Evolutionary conservation across 2,888 invertebrate species (phyloP).

Genomic region (Cheilosia grossa): DNA sequence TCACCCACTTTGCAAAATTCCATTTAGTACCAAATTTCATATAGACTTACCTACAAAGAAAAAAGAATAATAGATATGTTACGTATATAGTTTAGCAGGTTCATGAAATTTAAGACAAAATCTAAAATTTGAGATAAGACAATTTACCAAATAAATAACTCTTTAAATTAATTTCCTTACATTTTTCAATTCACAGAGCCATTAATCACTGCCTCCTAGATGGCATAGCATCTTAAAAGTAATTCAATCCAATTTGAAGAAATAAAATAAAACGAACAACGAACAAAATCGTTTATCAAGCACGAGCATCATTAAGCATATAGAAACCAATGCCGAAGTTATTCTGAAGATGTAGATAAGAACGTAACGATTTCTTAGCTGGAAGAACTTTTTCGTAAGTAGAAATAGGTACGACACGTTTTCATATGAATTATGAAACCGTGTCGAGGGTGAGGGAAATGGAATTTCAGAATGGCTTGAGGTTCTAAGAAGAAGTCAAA

Average conservation of each 20-base stretch:
- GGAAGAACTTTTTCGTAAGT: slow-evolving; percentile 21
- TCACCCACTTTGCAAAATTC: slow-evolving; percentile 23
- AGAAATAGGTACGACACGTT: not conserved
- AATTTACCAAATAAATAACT: slow-evolving; percentile 28
- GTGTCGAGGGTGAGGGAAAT: not conserved
- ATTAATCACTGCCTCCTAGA: slow-evolving; percentile 51
- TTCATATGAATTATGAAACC: slow-evolving; percentile 14
- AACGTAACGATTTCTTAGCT: slow-evolving; percentile 6
- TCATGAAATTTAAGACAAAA: not conserved
- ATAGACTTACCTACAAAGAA: slow-evolving; percentile 65
- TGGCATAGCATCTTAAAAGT: slow-evolving; percentile 18
- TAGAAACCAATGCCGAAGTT: slow-evolving; percentile 19
- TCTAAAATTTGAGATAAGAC: slow-evolving; percentile 33
- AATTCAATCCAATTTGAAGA: slow-evolving; percentile 48
- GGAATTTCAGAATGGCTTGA: not conserved
- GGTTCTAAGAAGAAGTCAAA: slow-evolving; percentile 26
- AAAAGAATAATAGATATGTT: slow-evolving; percentile 11
- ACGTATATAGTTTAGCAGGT: not conserved
- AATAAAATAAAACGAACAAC: slow-evolving; percentile 11
- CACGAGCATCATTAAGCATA: slow-evolving; percentile 52
- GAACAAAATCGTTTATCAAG: slow-evolving; percentile 46
- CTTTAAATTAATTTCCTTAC: slow-evolving; percentile 35
- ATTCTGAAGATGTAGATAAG: slow-evolving; percentile 41
- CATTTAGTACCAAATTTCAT: slow-evolving; percentile 4
- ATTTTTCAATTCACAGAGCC: not conserved